These are phyloP conservation scores for Frankliniella intonsa DNA, from an alignment of 2,888 invertebrate species.

Conservation along the genomic window DNA sequence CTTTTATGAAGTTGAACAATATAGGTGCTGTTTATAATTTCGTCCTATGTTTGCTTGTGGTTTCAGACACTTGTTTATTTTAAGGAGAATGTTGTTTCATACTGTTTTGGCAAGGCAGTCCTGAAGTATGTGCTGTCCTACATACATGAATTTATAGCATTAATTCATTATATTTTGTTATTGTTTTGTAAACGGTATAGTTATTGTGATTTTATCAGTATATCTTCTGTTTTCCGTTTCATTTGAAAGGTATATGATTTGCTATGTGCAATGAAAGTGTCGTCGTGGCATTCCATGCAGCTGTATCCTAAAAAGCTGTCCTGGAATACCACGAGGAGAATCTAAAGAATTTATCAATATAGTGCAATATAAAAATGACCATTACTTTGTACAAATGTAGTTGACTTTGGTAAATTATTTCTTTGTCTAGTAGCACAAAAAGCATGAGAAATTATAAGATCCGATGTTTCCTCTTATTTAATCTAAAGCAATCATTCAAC, in stretches of 20 bases:
- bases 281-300: not conserved
- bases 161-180: slow-evolving; percentile 25
- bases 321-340: too few species aligned
- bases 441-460: not conserved
- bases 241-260: slow-evolving; percentile 8
- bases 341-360: slow-evolving; percentile 4
- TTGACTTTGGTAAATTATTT: slow-evolving; percentile 7
- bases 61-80: too few species aligned
- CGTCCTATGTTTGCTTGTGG: too few species aligned
- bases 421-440: slow-evolving; percentile 16
- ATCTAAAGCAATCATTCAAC: not conserved
- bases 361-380: slow-evolving; percentile 19
- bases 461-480: not conserved
- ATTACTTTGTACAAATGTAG: slow-evolving; percentile 19
- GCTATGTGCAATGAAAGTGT: not conserved
- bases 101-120: too few species aligned
- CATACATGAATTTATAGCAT: not conserved
- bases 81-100: too few species aligned
- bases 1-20: too few species aligned
- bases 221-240: slow-evolving; percentile 23
- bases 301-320: not conserved
- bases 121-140: not conserved
- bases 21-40: too few species aligned
- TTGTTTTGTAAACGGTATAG: slow-evolving; percentile 23
- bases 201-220: slow-evolving; percentile 27